Percentiles rank a stretch among this genome's conserved stretches.
phyloP scores from a whole-genome alignment of 2,797 vertebrate genomes.

The Helicolenus hilgendorfi region DNA sequence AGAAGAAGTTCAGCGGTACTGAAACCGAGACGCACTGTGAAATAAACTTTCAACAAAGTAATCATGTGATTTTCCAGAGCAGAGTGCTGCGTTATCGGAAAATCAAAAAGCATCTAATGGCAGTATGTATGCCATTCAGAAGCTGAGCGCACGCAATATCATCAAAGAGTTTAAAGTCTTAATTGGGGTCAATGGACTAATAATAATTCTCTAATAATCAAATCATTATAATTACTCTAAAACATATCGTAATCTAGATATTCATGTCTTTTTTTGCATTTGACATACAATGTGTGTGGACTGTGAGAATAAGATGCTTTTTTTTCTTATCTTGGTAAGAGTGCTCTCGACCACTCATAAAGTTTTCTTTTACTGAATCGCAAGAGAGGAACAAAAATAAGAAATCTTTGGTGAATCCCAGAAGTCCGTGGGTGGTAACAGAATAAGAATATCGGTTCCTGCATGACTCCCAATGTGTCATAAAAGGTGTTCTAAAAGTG shows the following conservation, averaged over 20 bases:
- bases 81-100: background rate
- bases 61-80: background rate
- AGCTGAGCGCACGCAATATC: background rate
- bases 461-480: background rate
- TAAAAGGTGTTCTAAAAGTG: background rate
- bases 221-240: no score
- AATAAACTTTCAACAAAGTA: background rate
- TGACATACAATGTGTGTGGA: background rate
- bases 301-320: background rate
- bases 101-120: background rate
- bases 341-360: no score
- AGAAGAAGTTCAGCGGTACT: background rate
- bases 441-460: background rate
- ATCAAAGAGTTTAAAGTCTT: background rate
- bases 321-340: background rate
- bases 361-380: no score
- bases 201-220: background rate
- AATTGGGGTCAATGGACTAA: background rate
- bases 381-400: no score
- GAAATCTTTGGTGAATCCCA: no score
- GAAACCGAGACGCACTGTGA: background rate
- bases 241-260: no score
- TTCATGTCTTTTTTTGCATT: background rate
- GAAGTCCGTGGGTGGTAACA: no score
- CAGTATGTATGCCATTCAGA: no score